These are phyloP conservation scores for Cataglyphis livida DNA, from an alignment of 2,888 invertebrate species.

Conservation along the genomic window DNA sequence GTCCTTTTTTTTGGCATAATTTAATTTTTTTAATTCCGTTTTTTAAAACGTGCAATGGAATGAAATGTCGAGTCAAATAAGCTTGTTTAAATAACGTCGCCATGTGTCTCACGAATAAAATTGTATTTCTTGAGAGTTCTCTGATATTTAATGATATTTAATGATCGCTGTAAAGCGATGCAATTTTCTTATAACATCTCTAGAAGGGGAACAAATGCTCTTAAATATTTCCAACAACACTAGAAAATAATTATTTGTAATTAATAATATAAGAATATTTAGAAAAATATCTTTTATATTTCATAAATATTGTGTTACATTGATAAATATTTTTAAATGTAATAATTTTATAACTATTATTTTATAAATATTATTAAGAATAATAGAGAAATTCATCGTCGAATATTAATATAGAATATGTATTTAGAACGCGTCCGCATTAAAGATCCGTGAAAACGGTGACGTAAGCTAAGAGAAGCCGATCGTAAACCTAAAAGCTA, in stretches of 20 bases:
- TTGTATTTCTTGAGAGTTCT: not conserved
- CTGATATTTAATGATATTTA: not conserved
- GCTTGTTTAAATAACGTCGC: not conserved
- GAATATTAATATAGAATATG: not conserved
- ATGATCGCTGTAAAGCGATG: not conserved
- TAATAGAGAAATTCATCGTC: not conserved
- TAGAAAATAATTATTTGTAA: not conserved
- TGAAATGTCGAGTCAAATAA: constrained; percentile 14
- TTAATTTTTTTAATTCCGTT: not conserved
- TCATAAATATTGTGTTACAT: not conserved
- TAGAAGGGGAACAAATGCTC: not conserved
- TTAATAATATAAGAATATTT: not conserved
- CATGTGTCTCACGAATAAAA: not conserved
- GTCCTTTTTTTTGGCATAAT: not conserved
- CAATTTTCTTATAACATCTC: constrained; percentile 1
- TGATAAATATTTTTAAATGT: not conserved
- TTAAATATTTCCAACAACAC: not conserved
- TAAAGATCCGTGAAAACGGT: not conserved
- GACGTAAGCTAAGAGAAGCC: constrained; percentile 22
- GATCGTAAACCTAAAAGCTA: constrained; percentile 36
- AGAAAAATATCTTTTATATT: no score
- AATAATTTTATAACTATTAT: not conserved
- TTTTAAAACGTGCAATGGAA: not conserved
- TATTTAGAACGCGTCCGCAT: not conserved
- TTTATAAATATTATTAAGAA: not conserved